A percentile compares a stretch with the other conserved stretches of the same genome.
phyloP scores from a whole-genome alignment of 2,797 vertebrate species.

The Buceros bicornis region DNA sequence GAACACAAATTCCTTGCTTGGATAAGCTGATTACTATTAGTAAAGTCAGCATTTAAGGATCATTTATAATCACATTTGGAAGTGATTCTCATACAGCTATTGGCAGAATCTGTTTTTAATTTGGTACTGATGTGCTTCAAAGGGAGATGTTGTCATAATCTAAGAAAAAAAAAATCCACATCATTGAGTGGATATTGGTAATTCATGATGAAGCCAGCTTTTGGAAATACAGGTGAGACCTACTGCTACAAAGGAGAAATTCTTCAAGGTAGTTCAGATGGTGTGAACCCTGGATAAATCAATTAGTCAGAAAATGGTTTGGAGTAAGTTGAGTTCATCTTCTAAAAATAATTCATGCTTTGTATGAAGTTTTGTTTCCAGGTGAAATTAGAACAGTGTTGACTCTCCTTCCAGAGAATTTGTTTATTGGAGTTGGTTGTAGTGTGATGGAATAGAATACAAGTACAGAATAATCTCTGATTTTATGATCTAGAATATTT shows the following conservation, averaged over 20 bases:
- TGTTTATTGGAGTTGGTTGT: neutral
- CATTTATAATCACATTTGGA: constrained; percentile 73
- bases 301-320: constrained; percentile 1
- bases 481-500: neutral
- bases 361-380: neutral
- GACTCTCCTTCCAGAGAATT: neutral
- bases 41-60: constrained; percentile 61
- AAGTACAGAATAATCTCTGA: neutral
- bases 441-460: too few species aligned
- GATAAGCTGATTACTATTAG: constrained; percentile 67
- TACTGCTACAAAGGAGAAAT: neutral
- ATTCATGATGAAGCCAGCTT: neutral
- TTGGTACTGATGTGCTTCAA: neutral
- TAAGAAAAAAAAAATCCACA: neutral
- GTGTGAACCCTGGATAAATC: neutral
- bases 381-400: neutral
- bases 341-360: neutral
- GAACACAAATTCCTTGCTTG: constrained; percentile 44
- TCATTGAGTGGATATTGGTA: neutral
- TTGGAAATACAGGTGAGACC: neutral
- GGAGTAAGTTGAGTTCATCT: neutral
- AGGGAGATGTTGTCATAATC: neutral
- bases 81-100: constrained; percentile 8
- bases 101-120: constrained; percentile 43
- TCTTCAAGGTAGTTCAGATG: neutral